phyloP scores from a whole-genome alignment of 2,888 invertebrate species.

The Athalia rosae region DNA sequence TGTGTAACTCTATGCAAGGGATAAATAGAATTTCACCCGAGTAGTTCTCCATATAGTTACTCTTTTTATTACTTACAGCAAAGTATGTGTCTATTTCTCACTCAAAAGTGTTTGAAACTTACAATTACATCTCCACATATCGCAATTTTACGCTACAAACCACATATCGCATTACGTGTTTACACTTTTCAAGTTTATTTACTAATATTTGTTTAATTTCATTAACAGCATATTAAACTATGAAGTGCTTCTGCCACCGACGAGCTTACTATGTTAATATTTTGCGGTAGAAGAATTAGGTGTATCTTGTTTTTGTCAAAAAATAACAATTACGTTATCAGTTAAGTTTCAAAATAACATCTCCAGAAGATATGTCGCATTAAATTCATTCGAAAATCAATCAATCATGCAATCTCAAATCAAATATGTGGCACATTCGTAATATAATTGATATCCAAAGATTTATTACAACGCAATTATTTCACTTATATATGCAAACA shows the following conservation, averaged over 20 bases:
- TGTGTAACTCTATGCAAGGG: neutral
- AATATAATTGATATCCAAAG: neutral
- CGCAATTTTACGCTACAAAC: slow-evolving; percentile 35
- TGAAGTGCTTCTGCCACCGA: slow-evolving; percentile 39
- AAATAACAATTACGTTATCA: slow-evolving; percentile 19
- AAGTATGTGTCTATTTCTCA: slow-evolving; percentile 45
- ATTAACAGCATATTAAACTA: slow-evolving; percentile 36
- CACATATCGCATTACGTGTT: slow-evolving; percentile 41
- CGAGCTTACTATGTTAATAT: slow-evolving; percentile 8
- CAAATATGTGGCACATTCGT: neutral
- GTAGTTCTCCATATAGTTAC: slow-evolving; percentile 37
- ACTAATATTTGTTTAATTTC: slow-evolving; percentile 30
- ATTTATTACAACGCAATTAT: neutral
- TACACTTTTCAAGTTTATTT: slow-evolving; percentile 26
- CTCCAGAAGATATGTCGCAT: slow-evolving; percentile 30
- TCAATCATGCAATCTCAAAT: slow-evolving; percentile 20
- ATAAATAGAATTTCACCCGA: neutral
- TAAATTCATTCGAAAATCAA: slow-evolving; percentile 25
- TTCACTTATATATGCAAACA: neutral
- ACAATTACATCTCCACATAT: slow-evolving; percentile 41
- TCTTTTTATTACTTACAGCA: slow-evolving; percentile 45
- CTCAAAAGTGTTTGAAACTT: slow-evolving; percentile 42
- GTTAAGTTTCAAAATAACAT: slow-evolving; percentile 33
- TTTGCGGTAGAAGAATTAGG: slow-evolving; percentile 29
- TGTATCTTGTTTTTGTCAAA: neutral